Evolutionary conservation across 2,113 vertebrate species (phyloP).

Genomic region (Mionectes macconnelli): DNA sequence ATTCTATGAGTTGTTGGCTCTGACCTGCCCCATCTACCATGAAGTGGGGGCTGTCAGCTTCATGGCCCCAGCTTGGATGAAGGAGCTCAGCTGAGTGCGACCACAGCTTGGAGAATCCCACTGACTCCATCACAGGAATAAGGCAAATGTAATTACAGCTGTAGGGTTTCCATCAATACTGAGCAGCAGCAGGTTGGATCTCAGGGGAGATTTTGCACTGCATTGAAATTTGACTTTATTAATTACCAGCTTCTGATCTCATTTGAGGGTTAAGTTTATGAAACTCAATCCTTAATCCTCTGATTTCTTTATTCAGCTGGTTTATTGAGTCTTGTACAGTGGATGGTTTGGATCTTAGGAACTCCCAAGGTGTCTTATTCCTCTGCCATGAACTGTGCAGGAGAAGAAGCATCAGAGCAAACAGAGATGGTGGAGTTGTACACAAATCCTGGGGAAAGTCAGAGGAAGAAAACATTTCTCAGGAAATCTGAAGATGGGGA

Average conservation of each 20-base stretch:
- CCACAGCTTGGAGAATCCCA: accelerated
- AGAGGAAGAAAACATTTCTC: neutral
- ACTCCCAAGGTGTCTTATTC: neutral
- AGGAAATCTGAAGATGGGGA: neutral
- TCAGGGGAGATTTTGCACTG: conserved; percentile 10
- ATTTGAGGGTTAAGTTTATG: conserved; percentile 15
- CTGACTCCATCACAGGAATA: neutral
- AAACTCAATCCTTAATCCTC: neutral
- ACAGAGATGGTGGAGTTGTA: neutral
- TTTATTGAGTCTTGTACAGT: neutral
- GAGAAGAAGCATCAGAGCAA: neutral
- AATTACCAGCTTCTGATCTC: conserved; percentile 51
- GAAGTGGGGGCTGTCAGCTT: neutral
- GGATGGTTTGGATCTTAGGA: neutral
- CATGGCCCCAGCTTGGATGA: neutral
- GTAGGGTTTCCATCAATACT: neutral
- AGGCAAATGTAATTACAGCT: conserved; percentile 29
- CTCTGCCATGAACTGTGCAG: neutral
- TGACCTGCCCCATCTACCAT: neutral
- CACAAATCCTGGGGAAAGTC: neutral
- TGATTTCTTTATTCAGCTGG: neutral
- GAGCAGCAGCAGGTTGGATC: neutral
- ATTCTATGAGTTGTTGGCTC: neutral
- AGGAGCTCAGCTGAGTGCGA: neutral
- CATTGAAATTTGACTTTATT: conserved; percentile 34